Base-by-base conservation (phyloP, 2,888 invertebrate genomes). In the Polyploca ridens region DNA sequence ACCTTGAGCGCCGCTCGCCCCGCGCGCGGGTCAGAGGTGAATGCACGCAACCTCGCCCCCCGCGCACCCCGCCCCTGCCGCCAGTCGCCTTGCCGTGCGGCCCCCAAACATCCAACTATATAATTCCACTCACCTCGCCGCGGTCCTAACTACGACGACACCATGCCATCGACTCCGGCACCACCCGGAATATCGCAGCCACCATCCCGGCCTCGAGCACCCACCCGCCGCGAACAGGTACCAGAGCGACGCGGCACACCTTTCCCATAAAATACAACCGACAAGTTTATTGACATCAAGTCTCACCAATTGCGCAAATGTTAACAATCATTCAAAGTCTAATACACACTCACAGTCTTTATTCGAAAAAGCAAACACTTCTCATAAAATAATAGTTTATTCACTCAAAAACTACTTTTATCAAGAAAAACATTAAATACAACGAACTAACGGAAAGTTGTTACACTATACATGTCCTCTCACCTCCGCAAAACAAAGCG, bases 401-500 rank as follows among this genome's bases (percentile, higher is more conserved):
- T 89, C 90, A 90, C 90, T 84, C 83, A 89, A 86, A 82, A 89
- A 87, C 86, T 84, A 82, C 77, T 80, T 80, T 76, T 75, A 83
- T 74, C 71, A 85, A 83, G 82, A 87, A 90, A 92, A 93, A 92
- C 92, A 91, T 90, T 88, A 83, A 88, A 90, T 87, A 88, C 87
- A 86, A 87, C 79, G 72, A 77, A 80, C 78, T 69, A 80, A 84
- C 71, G 27, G 74, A 79, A 71, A 77, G 75, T 79, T 71, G 74
- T 70, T 69, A 19, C 54, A 74, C 68, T 54, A 76, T 81, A 79
- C 78, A 85, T 84, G 91, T 90, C 90, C 90, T 89, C 85, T 90
- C 90, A 87, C 88, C 91, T 91, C 93, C 92, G 93, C 94, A 91
- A 93, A 94, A 94, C 94, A 93, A 94, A 94, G 94, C 93, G 94